These are phyloP conservation scores for Galeopsomyia nigrocyanea DNA, from an alignment of 2,888 invertebrate genomes.

Conservation along the genomic window DNA sequence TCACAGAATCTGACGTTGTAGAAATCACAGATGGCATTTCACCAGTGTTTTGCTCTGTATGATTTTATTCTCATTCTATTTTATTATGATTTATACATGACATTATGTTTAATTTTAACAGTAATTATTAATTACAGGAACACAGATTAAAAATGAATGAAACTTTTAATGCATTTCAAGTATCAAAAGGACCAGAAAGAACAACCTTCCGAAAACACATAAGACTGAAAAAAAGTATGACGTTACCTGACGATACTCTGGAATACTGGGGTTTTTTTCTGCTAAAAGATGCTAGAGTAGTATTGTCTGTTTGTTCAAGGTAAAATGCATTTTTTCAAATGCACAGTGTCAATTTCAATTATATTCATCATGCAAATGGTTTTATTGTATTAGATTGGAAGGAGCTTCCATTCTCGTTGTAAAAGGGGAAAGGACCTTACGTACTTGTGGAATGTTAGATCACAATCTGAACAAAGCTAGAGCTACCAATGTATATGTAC, in stretches of 20 bases:
- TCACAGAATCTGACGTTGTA: slow-evolving; percentile 87
- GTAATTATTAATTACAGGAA: slow-evolving; percentile 69
- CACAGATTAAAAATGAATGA: slow-evolving; percentile 85
- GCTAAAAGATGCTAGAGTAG: slow-evolving; percentile 82
- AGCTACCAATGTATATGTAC: slow-evolving; percentile 66
- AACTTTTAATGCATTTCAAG: slow-evolving; percentile 80
- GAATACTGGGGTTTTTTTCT: slow-evolving; percentile 93
- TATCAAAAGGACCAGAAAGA: slow-evolving; percentile 78
- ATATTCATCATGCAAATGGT: neutral
- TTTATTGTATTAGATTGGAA: slow-evolving; percentile 66
- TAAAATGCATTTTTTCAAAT: slow-evolving; percentile 61
- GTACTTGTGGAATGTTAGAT: slow-evolving; percentile 84
- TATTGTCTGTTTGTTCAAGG: slow-evolving; percentile 84
- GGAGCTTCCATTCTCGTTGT: slow-evolving; percentile 87
- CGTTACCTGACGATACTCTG: slow-evolving; percentile 85
- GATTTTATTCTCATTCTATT: slow-evolving; percentile 31
- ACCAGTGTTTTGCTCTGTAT: slow-evolving; percentile 80
- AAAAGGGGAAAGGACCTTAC: slow-evolving; percentile 82
- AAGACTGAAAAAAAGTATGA: slow-evolving; percentile 84
- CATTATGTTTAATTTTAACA: slow-evolving; percentile 16
- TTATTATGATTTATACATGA: slow-evolving; percentile 16
- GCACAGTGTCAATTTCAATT: neutral
- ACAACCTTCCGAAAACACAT: slow-evolving; percentile 80
- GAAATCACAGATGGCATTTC: slow-evolving; percentile 88
- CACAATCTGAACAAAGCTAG: slow-evolving; percentile 77